A percentile compares a stretch with the other conserved stretches of the same genome.
Evolutionary conservation across 2,888 invertebrate species (phyloP).

Genomic region (Eupithecia insigniata): DNA sequence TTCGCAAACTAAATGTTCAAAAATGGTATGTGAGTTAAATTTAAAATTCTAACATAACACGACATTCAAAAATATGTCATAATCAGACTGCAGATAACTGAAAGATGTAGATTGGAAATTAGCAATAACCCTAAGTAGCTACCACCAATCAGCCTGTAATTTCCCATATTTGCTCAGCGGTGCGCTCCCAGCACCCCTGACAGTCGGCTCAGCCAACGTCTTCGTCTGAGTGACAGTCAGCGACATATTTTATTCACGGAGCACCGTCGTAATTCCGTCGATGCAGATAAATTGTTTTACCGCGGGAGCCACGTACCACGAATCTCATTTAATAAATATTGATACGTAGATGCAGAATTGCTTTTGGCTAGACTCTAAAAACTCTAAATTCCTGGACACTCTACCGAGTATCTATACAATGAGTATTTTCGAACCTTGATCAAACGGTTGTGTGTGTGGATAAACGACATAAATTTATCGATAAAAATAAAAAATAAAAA

Average conservation of each 20-base stretch:
- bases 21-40: no score
- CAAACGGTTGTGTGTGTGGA: no score
- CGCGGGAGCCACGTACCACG: conserved; percentile 78
- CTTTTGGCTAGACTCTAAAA: neutral
- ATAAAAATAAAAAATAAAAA: no score
- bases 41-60: no score
- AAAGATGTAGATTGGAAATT: neutral
- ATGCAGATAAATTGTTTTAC: conserved; percentile 85
- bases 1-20: no score
- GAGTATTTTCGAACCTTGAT: no score
- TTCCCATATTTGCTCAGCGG: conserved; percentile 1
- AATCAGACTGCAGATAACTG: no score
- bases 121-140: neutral
- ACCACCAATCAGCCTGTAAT: neutral
- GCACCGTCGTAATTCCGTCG: conserved; percentile 82
- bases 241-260: conserved; percentile 84
- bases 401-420: neutral
- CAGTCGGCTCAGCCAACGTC: conserved; percentile 61
- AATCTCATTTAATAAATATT: conserved; percentile 17
- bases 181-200: conserved; percentile 54
- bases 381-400: neutral
- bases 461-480: no score
- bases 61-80: no score
- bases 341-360: conserved; percentile 13
- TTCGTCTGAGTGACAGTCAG: conserved; percentile 77